phyloP scores from a whole-genome alignment of 2,113 vertebrate species.

The Pterophyllum scalare region DNA sequence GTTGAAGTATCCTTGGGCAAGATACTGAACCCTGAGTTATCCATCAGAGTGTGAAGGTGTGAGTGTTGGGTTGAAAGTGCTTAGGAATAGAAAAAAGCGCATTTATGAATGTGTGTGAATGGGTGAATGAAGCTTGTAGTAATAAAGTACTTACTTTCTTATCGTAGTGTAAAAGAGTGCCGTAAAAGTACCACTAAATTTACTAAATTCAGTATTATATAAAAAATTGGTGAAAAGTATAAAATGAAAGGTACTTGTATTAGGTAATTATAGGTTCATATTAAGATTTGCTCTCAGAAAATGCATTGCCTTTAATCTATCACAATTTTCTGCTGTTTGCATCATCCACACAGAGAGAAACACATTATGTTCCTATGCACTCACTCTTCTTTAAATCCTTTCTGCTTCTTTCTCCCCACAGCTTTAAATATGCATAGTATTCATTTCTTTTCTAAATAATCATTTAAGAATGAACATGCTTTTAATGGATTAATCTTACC shows the following conservation, averaged over 20 bases:
- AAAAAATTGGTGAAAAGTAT: not conserved
- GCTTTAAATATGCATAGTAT: not conserved
- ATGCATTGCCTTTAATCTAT: not conserved
- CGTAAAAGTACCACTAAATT: not conserved
- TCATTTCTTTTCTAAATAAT: not conserved
- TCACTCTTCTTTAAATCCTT: constrained; percentile 1
- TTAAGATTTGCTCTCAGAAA: too few species aligned
- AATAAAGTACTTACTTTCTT: not conserved
- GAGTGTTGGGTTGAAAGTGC: not conserved
- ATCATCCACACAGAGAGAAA: not conserved
- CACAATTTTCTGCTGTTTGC: not conserved
- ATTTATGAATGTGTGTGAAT: not conserved
- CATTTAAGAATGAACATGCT: constrained; percentile 3
- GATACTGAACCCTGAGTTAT: not conserved
- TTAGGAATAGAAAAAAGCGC: not conserved
- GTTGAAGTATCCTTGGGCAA: not conserved
- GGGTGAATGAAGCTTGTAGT: not conserved
- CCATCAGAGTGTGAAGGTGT: not conserved
- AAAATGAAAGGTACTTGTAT: too few species aligned
- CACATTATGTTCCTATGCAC: not conserved
- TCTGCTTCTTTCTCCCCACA: not conserved
- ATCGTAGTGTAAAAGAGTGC: too few species aligned
- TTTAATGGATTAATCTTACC: not conserved
- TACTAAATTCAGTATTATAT: not conserved
- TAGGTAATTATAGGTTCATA: too few species aligned